Base-by-base conservation (phyloP, 2,113 vertebrate genomes). In the Murina feae region DNA sequence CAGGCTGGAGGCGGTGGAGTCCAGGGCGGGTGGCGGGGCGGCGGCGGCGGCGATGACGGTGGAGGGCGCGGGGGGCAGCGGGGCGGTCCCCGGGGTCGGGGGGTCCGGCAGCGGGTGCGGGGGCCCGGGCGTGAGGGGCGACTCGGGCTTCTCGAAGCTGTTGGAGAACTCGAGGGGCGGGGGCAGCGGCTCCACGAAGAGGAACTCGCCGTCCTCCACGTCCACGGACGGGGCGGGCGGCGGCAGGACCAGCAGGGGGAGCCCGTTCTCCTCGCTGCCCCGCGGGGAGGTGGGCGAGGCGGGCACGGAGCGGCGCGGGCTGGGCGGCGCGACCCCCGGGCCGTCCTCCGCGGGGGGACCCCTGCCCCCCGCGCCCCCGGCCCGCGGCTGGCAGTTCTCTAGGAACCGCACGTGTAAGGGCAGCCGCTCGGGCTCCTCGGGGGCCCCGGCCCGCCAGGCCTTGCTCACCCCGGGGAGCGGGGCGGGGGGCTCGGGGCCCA, bases 91-190 rank as follows among this genome's bases (percentile, higher is more conserved):
- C 0, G 95, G 92, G 0, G 94, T 32, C 13, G 97, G 86, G 0
- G 95, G 89, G 30, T 97, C 96, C 0, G 97, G 95, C 25, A 97
- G 97, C 0, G 94, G 86, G 21, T 91, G 95, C 0, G 97, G 97
- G 0, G 96, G 91, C 74, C 96, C 72, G 0, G 97, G 86, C 7
- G 97, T 96, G 85, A 97, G 96, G 2, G 97, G 97, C 0, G 98
- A 97, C 78, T 98, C 98, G 10, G 98, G 97, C 97, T 98, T 96
- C 97, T 99, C 99, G 32, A 99, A 99, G 95, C 99, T 99, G 96
- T 99, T 99, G n/a, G 99, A 99, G 94, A 99, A 99, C 97, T 99
- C 98, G 44, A 99, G 96, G 0, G 99, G 99, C 1, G 99, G 99
- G 0, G 99, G 99, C 82, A 99, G 98, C 13, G 99, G 99, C 42